Percentiles rank a stretch among this genome's conserved stretches.
These are phyloP conservation scores for Drosophila bunnanda DNA, from an alignment of 2,888 invertebrate genomes.

Conservation along the genomic window DNA sequence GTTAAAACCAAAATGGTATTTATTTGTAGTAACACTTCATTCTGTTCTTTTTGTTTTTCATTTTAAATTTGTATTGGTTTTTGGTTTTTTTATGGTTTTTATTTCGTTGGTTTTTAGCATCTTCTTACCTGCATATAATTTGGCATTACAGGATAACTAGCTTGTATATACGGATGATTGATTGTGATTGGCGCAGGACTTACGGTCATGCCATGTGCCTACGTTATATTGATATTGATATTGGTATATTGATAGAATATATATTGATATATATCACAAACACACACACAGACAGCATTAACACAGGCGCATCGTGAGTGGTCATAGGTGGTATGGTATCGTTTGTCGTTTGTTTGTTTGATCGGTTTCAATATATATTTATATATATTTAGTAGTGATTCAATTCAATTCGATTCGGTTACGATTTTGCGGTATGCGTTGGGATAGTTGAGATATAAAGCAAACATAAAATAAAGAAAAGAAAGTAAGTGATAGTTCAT, in stretches of 20 bases:
- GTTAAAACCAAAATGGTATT: slow-evolving; percentile 36
- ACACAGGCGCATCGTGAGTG: slow-evolving; percentile 68
- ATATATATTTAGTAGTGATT: slow-evolving; percentile 50
- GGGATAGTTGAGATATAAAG: slow-evolving; percentile 73
- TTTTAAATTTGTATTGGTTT: slow-evolving; percentile 27
- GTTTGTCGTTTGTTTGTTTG: slow-evolving; percentile 36
- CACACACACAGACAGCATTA: slow-evolving; percentile 58
- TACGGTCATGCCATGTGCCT: slow-evolving; percentile 86
- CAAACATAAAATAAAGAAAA: slow-evolving; percentile 79
- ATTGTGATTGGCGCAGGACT: slow-evolving; percentile 86
- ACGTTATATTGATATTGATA: slow-evolving; percentile 52
- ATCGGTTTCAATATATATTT: slow-evolving; percentile 53
- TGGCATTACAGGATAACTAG: slow-evolving; percentile 85
- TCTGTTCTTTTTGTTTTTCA: slow-evolving; percentile 19
- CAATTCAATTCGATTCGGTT: slow-evolving; percentile 53
- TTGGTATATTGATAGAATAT: slow-evolving; percentile 49
- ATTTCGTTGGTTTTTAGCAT: slow-evolving; percentile 46
- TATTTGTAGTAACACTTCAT: slow-evolving; percentile 27
- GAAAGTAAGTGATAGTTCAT: slow-evolving; percentile 70
- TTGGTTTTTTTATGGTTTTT: slow-evolving; percentile 26
- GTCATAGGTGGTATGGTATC: slow-evolving; percentile 36
- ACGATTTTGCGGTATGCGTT: slow-evolving; percentile 67
- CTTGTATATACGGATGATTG: slow-evolving; percentile 85
- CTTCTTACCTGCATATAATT: slow-evolving; percentile 85
- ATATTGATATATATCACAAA: slow-evolving; percentile 60